Conservation (phyloP, 2,797 vertebrate genomes). For the Sorex maritimensis region DNA sequence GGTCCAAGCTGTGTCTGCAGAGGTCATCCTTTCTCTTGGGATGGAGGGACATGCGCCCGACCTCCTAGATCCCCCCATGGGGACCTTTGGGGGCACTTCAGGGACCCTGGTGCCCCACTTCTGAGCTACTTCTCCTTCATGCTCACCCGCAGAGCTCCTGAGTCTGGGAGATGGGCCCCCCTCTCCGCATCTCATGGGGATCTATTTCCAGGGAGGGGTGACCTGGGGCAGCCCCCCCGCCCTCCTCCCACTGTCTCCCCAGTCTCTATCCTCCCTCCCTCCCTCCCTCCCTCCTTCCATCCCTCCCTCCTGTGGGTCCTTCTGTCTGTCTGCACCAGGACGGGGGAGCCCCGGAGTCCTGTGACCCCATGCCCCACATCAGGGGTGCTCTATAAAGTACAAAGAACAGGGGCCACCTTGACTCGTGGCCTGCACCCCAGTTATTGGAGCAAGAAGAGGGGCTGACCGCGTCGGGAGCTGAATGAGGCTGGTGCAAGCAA, state of each 20-base stretch:
- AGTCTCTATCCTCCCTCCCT: too few species aligned
- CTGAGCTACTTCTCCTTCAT: not conserved
- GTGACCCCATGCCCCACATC: not conserved
- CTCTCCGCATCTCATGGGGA: constrained; percentile 61
- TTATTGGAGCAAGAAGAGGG: not conserved
- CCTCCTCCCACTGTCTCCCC: not conserved
- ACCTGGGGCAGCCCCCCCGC: not conserved
- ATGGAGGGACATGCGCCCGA: not conserved
- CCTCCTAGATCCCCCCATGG: too few species aligned
- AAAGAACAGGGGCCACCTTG: not conserved
- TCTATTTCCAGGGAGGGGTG: constrained; percentile 86
- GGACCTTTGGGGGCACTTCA: too few species aligned
- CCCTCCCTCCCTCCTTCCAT: not conserved
- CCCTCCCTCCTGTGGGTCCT: not conserved
- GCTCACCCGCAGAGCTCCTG: not conserved
- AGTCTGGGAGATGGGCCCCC: too few species aligned
- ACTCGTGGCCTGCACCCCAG: not conserved
- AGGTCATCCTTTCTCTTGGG: not conserved
- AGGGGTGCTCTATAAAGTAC: constrained; percentile 22
- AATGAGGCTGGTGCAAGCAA: too few species aligned
- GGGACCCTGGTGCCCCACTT: not conserved
- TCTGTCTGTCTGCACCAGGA: not conserved
- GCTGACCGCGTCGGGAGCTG: not conserved
- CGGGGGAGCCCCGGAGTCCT: not conserved
- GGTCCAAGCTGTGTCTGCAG: not conserved